Evolutionary conservation across 2,797 vertebrate species (phyloP).

Genomic region (Ctenosaura bakeri): DNA sequence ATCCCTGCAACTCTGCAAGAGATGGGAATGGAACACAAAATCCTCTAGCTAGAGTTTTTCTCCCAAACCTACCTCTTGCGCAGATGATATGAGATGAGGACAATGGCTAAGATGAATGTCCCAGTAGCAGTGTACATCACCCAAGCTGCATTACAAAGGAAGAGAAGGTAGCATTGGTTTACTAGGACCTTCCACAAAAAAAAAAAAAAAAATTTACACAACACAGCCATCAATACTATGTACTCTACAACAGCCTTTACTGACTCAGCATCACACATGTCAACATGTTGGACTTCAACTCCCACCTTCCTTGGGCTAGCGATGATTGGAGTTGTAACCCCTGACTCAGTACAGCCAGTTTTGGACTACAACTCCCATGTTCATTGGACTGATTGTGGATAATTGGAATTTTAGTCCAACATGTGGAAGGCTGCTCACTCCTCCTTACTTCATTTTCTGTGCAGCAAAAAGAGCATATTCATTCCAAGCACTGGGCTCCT

Average conservation of each 20-base stretch:
- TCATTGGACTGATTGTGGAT: too few species aligned
- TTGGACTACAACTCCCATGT: too few species aligned
- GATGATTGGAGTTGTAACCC: too few species aligned
- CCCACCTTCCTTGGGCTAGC: background rate
- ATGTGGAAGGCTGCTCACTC: too few species aligned
- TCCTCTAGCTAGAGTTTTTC: background rate
- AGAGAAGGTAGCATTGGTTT: background rate
- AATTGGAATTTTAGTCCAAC: too few species aligned
- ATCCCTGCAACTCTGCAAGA: background rate
- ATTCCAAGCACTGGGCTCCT: background rate
- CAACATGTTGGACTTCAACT: background rate
- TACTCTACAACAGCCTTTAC: too few species aligned
- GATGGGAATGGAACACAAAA: background rate
- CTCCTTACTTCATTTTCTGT: background rate
- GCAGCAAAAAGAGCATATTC: background rate
- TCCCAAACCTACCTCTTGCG: slow-evolving; percentile 67
- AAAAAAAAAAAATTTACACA: background rate
- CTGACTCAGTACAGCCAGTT: too few species aligned
- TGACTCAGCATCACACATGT: too few species aligned
- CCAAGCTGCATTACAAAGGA: slow-evolving; percentile 62
- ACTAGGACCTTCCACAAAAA: background rate
- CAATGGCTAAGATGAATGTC: slow-evolving; percentile 63
- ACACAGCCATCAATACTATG: too few species aligned
- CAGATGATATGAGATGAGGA: slow-evolving; percentile 67
- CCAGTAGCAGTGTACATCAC: slow-evolving; percentile 66